Conservation (phyloP, 1,140 invertebrate species). For the Plodia interpunctella region DNA sequence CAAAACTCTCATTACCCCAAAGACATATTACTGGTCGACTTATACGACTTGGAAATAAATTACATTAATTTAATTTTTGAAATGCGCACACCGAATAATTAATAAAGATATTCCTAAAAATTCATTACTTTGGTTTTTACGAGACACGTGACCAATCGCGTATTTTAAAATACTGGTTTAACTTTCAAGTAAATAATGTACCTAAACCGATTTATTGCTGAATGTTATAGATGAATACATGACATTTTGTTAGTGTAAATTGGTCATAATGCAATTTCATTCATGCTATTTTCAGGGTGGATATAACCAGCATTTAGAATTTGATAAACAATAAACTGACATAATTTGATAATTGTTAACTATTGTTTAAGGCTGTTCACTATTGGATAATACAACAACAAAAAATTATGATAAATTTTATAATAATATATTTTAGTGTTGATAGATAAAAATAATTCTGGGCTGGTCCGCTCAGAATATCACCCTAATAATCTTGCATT, state of each 20-base stretch:
- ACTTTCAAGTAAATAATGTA: constrained; percentile 42
- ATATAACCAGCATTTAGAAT: background rate
- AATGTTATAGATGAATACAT: constrained; percentile 39
- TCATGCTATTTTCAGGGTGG: background rate
- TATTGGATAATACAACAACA: too few species aligned
- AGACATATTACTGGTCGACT: constrained; percentile 26
- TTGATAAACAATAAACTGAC: background rate
- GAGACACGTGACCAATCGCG: constrained; percentile 43
- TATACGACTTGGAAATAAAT: constrained; percentile 30
- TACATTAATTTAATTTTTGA: constrained; percentile 9
- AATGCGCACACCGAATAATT: constrained; percentile 3
- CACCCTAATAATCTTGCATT: constrained; percentile 17
- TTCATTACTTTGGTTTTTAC: constrained; percentile 47
- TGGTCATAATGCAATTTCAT: background rate
- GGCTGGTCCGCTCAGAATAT: background rate
- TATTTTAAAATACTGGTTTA: constrained; percentile 44
- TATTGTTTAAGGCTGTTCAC: too few species aligned
- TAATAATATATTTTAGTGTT: too few species aligned
- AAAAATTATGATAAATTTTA: too few species aligned
- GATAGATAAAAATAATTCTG: too few species aligned
- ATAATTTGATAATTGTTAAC: background rate
- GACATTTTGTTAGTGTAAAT: background rate
- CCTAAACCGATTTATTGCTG: constrained; percentile 66
- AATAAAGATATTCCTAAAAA: constrained; percentile 29
- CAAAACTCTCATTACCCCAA: constrained; percentile 21